These are phyloP conservation scores for Dorcus parallelipipedus DNA, from an alignment of 2,888 invertebrate species.

Conservation along the genomic window DNA sequence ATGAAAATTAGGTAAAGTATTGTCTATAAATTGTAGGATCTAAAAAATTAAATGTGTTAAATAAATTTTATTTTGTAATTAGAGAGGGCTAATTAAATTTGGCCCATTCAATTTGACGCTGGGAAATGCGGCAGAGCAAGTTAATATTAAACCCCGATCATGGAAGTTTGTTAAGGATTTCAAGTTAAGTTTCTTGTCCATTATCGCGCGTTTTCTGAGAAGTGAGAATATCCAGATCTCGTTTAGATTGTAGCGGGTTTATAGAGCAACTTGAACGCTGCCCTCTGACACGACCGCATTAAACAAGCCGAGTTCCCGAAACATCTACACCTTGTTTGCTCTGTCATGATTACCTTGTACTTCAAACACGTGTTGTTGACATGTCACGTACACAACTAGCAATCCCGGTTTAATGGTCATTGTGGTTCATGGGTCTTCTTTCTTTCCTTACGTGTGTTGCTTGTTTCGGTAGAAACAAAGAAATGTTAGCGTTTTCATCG, in stretches of 20 bases:
- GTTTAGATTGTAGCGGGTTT: slow-evolving; percentile 27
- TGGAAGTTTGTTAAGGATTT: not conserved
- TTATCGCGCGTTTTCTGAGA: slow-evolving; percentile 19
- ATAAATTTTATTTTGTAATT: too few relatives aligned
- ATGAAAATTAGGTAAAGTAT: too few relatives aligned
- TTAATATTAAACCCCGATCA: not conserved
- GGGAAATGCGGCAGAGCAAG: not conserved
- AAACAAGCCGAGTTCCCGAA: slow-evolving; percentile 26
- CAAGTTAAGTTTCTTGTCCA: slow-evolving; percentile 2
- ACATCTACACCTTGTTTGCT: slow-evolving; percentile 30
- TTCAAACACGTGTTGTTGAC: slow-evolving; percentile 29
- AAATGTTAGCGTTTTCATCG: not conserved
- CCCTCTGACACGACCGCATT: slow-evolving; percentile 25
- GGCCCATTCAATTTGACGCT: too few relatives aligned
- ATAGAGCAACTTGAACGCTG: slow-evolving; percentile 23
- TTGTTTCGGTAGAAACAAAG: not conserved
- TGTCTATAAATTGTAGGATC: too few relatives aligned
- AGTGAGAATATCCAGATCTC: slow-evolving; percentile 26
- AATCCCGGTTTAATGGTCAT: slow-evolving; percentile 8
- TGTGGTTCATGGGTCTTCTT: slow-evolving; percentile 1
- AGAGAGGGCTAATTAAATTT: too few relatives aligned
- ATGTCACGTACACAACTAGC: slow-evolving; percentile 28
- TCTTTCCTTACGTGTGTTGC: not conserved
- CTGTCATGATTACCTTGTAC: slow-evolving; percentile 26
- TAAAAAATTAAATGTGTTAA: too few relatives aligned